Evolutionary conservation across 1,140 invertebrate species (phyloP), one percentile per base, ranked within the genome.

Genomic region (Drosophila mojavensis): DNA sequence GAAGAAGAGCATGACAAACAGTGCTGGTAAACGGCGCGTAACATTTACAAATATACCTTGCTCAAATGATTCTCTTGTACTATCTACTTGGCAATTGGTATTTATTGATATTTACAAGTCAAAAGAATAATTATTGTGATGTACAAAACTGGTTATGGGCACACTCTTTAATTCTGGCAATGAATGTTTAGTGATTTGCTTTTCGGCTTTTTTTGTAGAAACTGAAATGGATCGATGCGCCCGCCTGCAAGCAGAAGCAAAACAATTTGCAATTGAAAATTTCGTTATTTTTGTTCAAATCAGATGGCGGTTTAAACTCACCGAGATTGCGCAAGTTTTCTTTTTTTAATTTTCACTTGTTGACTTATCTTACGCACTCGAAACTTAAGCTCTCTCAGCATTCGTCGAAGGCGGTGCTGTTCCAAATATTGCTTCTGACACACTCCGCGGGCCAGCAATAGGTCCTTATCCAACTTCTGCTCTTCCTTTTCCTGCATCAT

Each of bases 1-100:
- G 68, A 75, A 75, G 68, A 75, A 75, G 73, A 39, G 47, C 33
- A 53, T 70, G 60, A 70, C 66, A 75, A 59, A 53, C 20, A 75
- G 66, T 75, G 72, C 41, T 75, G 66, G 45, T 9, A 15, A 75
- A 64, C 66, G 36, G 11, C 41, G 17, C 11, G 0, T 1, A 30
- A 20, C 30, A 4, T 6, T 0, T n/a, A 9, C 1, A 45, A 45
- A 28, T 61, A 28, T 61, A 24, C 2, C 20, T 24, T 24, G 20
- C 20, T 24, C 20, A 24, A 24, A 24, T 24, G 17, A 17, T 17
- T 17, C 17, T 17, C 17, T 24, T 24, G 20, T 24, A 24, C 20
- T 3, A 24, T 24, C 2, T 24, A 24, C 20, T 24, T 24, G 20
- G 20, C 20, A 41, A 64, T 30, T 30, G 28, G 20, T 24, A 48